Base-by-base conservation (phyloP, 2,888 invertebrate genomes). In the Orchestes rusci region DNA sequence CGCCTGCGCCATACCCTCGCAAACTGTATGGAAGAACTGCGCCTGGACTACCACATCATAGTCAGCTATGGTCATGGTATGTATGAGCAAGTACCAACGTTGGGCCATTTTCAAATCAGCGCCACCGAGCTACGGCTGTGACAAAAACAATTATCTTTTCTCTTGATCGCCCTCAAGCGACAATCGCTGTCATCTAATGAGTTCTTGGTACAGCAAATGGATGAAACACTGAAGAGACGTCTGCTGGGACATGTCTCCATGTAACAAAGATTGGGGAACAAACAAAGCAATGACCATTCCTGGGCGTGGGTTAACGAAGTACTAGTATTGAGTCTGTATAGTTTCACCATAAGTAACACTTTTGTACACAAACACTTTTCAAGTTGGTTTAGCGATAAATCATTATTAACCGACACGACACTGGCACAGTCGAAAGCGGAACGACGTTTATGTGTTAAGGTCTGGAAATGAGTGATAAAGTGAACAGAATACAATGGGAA, bases 1-100 rank as follows among this genome's bases (percentile, higher is more conserved):
- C 20, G 59, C 58, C 45, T 54, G 49, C 10, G 43, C 48, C 34
- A 56, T 35, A 38, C 54, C 54, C 18, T 53, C 52, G 28, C 58
- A 55, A 36, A 67, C 56, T 23, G 68, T 57, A 51, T 71, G 71
- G 46, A 68, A 66, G 57, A 69, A 71, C 51, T 69, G 66, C 33
- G 69, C 69, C 52, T 65, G 62, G 43, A 71, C 60, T 41, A 68
- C 64, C 56, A 63, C 65, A 54, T 67, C 67, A 51, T 59, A 60
- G 49, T 69, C 65, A 36, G 67, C 65, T 53, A 71, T 62, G 19
- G 69, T 69, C 61, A 72, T 64, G 40, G 70, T 71, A 58, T 71
- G 70, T 45, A 72, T 63, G 54, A 71, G 55, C 48, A 69, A 53
- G 54, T 60, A 65, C 54, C 65, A 56, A 29, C 56, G 57, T 10